Evolutionary conservation across 2,888 invertebrate species (phyloP).

Genomic region (Acronicta aceris): DNA sequence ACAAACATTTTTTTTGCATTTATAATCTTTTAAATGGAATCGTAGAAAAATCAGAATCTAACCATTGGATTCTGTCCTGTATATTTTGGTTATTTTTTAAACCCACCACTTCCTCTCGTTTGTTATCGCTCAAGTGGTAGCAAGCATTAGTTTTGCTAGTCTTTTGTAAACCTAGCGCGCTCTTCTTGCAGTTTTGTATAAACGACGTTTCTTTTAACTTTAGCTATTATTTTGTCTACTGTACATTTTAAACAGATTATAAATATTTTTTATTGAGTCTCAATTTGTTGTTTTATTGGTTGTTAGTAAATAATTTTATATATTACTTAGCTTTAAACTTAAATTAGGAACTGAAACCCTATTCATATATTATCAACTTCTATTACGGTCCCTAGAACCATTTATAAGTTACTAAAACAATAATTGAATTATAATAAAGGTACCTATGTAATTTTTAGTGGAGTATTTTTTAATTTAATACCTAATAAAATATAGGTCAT

Average conservation of each 20-base stretch:
- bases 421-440: too few relatives aligned
- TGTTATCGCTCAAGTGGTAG: constrained; percentile 47
- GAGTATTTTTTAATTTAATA: too few relatives aligned
- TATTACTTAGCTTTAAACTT: too few relatives aligned
- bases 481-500: too few relatives aligned
- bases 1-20: too few relatives aligned
- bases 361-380: too few relatives aligned
- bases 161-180: constrained; percentile 50
- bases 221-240: constrained; percentile 63
- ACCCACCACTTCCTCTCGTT: constrained; percentile 8
- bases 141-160: constrained; percentile 54
- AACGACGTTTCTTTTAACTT: constrained; percentile 53
- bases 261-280: constrained; percentile 69
- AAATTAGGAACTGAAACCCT: too few relatives aligned
- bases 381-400: too few relatives aligned
- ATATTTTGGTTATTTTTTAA: neutral
- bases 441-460: too few relatives aligned
- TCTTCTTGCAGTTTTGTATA: constrained; percentile 52
- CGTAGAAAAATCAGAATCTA: too few relatives aligned
- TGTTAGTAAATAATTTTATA: too few relatives aligned
- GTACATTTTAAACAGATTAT: constrained; percentile 68
- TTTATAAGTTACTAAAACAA: too few relatives aligned
- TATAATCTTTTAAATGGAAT: neutral
- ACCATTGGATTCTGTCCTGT: neutral
- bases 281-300: constrained; percentile 50